Percentiles rank a stretch among this genome's conserved stretches.
Conservation (phyloP, 2,888 invertebrate genomes). For the Salpingus planirostris region DNA sequence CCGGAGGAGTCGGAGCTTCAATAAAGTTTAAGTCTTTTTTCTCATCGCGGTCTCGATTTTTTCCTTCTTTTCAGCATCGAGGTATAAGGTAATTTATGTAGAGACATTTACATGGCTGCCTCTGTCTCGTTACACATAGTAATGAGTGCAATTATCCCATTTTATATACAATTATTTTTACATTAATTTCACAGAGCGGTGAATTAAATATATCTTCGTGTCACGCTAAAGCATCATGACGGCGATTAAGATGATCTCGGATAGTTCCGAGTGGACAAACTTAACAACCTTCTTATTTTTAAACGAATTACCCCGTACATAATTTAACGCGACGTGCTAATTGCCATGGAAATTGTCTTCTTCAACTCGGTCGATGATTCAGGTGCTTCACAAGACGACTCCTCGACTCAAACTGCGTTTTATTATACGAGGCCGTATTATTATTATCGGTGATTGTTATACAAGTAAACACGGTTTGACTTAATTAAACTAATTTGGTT, state of each 20-base stretch:
- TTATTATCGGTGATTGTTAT: no score
- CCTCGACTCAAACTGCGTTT: no score
- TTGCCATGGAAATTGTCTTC: conserved; percentile 21
- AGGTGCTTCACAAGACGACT: no score
- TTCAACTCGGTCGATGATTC: no score
- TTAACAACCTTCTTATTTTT: conserved; percentile 26
- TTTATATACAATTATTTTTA: conserved; percentile 39
- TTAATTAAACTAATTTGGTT: conserved; percentile 25
- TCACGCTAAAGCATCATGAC: conserved; percentile 32
- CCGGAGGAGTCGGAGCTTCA: no score
- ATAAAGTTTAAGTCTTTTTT: no score
- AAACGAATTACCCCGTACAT: conserved; percentile 23
- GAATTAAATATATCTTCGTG: conserved; percentile 34
- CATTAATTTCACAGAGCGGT: conserved; percentile 37
- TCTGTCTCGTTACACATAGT: conserved; percentile 36
- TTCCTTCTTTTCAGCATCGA: no score
- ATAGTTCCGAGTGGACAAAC: conserved; percentile 39
- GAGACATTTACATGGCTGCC: conserved; percentile 29
- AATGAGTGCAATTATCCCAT: conserved; percentile 38
- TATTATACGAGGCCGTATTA: no score
- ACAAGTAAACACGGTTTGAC: conserved; percentile 4
- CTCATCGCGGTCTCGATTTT: no score
- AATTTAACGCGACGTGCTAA: conserved; percentile 24
- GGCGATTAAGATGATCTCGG: conserved; percentile 38
- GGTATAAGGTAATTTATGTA: no score